These are phyloP conservation scores for Eucera pruinosa DNA, from an alignment of 2,888 invertebrate genomes.

Conservation along the genomic window DNA sequence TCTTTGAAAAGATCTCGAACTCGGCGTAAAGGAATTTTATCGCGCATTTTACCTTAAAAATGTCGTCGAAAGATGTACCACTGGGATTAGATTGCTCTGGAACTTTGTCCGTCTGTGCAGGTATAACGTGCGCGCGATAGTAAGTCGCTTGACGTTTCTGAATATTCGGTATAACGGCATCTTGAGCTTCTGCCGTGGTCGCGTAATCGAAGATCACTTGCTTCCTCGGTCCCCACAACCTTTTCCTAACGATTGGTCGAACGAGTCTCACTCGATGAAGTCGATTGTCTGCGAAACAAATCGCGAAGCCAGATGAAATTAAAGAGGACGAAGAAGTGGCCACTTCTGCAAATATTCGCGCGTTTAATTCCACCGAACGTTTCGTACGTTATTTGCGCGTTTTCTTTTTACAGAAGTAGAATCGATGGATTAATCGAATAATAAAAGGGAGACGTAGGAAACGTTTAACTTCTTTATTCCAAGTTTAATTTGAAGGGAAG, in stretches of 20 bases:
- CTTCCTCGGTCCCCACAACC: slow-evolving; percentile 63
- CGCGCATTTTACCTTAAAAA: slow-evolving; percentile 87
- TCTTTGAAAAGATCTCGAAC: not conserved
- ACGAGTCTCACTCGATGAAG: slow-evolving; percentile 15
- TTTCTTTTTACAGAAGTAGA: too few relatives aligned
- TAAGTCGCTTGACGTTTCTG: not conserved
- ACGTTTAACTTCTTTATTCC: too few relatives aligned
- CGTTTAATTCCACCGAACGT: too few relatives aligned
- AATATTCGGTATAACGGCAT: not conserved
- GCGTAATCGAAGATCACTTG: slow-evolving; percentile 43
- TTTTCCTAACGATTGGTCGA: slow-evolving; percentile 75
- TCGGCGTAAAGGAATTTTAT: not conserved
- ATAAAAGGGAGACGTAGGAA: too few relatives aligned
- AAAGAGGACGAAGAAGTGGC: too few relatives aligned
- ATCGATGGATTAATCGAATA: too few relatives aligned
- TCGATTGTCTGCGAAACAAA: not conserved
- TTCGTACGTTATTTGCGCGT: too few relatives aligned
- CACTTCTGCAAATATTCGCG: too few relatives aligned
- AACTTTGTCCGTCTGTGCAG: not conserved
- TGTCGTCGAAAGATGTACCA: slow-evolving; percentile 87
- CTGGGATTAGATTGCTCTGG: slow-evolving; percentile 6
- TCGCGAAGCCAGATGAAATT: too few relatives aligned
- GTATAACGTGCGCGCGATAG: too few relatives aligned
- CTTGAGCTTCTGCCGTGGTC: not conserved
- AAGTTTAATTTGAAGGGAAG: too few relatives aligned